Evolutionary conservation across 2,888 invertebrate species (phyloP), one percentile per base, ranked within the genome.

Genomic region (Gonocerus acuteangulatus): DNA sequence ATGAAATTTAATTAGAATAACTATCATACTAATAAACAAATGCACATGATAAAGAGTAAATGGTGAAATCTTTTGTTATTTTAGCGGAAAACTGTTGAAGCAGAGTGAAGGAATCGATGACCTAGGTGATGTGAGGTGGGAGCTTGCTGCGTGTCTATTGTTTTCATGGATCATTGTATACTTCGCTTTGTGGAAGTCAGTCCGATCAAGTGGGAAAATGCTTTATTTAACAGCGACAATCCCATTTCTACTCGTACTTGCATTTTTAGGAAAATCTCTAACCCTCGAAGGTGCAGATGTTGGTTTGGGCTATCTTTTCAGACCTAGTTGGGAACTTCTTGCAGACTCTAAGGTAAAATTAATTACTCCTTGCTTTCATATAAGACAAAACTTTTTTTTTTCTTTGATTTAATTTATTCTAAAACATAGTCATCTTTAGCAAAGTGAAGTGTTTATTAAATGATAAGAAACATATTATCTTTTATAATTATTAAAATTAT

Each of bases 121-220:
- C 69, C 85, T 87, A 32, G 91, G 89, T 62, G 79, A 78, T 67
- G 78, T 95, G 72, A 81, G 92, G 70, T 92, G 92, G 90, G 92
- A 95, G 72, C 76, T 95, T 64, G 86, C 91, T 27, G 86, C 91
- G 49, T 92, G 94, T 71, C 80, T 95, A 60, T 80, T 95, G 57
- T 85, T 89, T 70, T 92, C 94, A 66, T 96, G 95, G 95, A 81
- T 94, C 66, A 77, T 95, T 70, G 92, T 95, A 59, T 96, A 95
- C 77, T 92, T 95, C 75, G 92, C 94, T 68, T 85, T 95, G 54
- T 95, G 94, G 91, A 95, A 95, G 77, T 94, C 94, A 66, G 90
- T 95, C 63, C 89, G 90, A 73, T 91, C 93, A n/a, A 93, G 93
- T 52, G 90, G 89, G 34, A 86, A 83, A 80, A 84, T 93, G 58